These are phyloP conservation scores for Schrankia costaestrigalis DNA, from an alignment of 2,888 invertebrate genomes.

Conservation along the genomic window DNA sequence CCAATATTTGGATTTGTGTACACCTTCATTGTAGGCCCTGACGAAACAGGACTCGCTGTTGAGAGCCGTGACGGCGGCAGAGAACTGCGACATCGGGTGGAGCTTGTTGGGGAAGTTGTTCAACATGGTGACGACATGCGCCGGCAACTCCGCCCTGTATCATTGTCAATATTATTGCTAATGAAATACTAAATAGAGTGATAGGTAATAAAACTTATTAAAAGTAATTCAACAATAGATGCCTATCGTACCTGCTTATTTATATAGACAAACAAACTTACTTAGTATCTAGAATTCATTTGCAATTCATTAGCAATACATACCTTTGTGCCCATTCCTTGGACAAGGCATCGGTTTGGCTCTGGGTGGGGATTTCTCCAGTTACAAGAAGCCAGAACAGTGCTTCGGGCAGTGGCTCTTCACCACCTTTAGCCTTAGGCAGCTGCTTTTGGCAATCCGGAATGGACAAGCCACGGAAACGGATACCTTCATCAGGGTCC, in stretches of 20 bases:
- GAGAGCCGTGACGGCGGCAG: constrained; percentile 93
- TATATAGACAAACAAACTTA: no score
- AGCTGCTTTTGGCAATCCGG: constrained; percentile 88
- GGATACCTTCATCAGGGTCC: constrained; percentile 96
- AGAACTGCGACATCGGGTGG: constrained; percentile 97
- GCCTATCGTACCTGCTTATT: no score
- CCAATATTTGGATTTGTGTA: constrained; percentile 95
- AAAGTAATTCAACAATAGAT: no score
- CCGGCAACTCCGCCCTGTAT: constrained; percentile 90
- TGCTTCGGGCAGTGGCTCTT: constrained; percentile 88
- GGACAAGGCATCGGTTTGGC: constrained; percentile 85
- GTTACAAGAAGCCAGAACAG: constrained; percentile 90
- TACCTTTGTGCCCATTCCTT: constrained; percentile 89
- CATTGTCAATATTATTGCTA: not conserved
- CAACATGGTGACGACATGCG: constrained; percentile 95
- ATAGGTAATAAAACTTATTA: not conserved
- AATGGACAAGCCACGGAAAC: constrained; percentile 96
- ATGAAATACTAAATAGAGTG: not conserved
- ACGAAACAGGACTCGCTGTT: constrained; percentile 96
- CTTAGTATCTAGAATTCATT: no score
- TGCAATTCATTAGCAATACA: constrained; percentile 12
- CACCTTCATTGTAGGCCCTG: constrained; percentile 93
- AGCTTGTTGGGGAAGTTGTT: constrained; percentile 94
- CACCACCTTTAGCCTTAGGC: constrained; percentile 85
- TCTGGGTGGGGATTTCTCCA: constrained; percentile 86